Conservation (phyloP, 1,140 invertebrate species). For the Drosophila persimilis region DNA sequence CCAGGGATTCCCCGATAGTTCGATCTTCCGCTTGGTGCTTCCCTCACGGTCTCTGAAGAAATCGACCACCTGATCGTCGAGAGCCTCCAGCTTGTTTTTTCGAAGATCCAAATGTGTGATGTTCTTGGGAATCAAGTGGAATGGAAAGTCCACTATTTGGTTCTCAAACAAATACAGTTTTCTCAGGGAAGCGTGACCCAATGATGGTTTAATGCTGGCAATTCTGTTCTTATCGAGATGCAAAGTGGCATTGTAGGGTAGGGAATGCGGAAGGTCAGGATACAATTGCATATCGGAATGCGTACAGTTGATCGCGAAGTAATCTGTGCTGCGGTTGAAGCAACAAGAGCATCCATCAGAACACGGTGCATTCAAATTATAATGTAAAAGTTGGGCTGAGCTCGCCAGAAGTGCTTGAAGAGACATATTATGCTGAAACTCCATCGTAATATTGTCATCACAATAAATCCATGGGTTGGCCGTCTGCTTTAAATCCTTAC, state of each 20-base stretch:
- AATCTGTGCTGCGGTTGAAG: neutral
- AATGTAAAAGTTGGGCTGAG: neutral
- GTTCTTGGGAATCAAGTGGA: neutral
- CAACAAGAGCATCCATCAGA: constrained; percentile 18
- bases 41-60: neutral
- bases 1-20: constrained; percentile 24
- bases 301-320: constrained; percentile 12
- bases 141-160: constrained; percentile 3
- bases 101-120: constrained; percentile 19
- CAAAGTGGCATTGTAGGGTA: neutral
- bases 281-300: neutral
- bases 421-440: neutral
- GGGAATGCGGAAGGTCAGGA: neutral
- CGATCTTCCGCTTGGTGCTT: neutral
- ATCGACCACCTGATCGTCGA: constrained; percentile 4
- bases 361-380: neutral
- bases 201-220: neutral
- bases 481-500: constrained; percentile 1
- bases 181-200: constrained; percentile 1
- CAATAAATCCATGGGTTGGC: neutral
- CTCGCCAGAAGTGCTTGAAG: neutral
- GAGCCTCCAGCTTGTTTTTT: constrained; percentile 8
- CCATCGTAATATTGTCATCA: neutral
- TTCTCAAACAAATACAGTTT: constrained; percentile 11
- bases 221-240: constrained; percentile 1